Evolutionary conservation across 1,140 invertebrate genomes (phyloP), one percentile per base, ranked within the genome.

Genomic region (Anoplolepis gracilipes): DNA sequence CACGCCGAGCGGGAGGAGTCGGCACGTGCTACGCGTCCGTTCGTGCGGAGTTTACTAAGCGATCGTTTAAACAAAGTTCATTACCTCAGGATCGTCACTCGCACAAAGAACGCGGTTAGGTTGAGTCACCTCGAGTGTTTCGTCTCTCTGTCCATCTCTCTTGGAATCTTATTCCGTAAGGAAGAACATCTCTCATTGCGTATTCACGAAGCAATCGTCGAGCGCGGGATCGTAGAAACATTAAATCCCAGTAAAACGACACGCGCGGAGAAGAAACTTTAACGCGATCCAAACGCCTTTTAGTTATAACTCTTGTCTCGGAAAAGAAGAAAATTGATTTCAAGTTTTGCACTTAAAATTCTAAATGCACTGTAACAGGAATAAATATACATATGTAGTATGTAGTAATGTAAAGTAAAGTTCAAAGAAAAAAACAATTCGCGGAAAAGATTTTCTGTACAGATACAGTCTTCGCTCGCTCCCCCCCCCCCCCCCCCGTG

Each of bases 61-160:
- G 73, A 73, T 85, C 85, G 89, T 91, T 92, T 90, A 88, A 92
- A 85, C 85, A 91, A 93, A 93, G 92, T 93, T 93, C 91, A 92
- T 92, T 92, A 92, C 88, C 92, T 92, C 84, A 81, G 67, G 55
- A 70, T 61, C 72, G 69, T 64, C 53, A 55, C 19, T 46, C 57
- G 64, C 53, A 84, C 70, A 86, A 89, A 89, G 88, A 55, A 62
- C 57, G 73, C 72, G 62, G 75, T 87, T 72, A 70, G 62, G 75
- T 87, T 72, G 76, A 87, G 82, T 90, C 88, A 85, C 85, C 76
- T 88, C 57, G 78, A 65, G 73, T 39, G 39, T 42, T 49, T 39
- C 62, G 42, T 22, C 30, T 36, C 6, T 79, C 69, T 61, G 42
- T 22, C 30, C 46, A 8, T 79, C 69, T 30, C 30, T 30, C 30